Evolutionary conservation across 2,113 vertebrate genomes (phyloP).

Genomic region (Pipra filicauda): DNA sequence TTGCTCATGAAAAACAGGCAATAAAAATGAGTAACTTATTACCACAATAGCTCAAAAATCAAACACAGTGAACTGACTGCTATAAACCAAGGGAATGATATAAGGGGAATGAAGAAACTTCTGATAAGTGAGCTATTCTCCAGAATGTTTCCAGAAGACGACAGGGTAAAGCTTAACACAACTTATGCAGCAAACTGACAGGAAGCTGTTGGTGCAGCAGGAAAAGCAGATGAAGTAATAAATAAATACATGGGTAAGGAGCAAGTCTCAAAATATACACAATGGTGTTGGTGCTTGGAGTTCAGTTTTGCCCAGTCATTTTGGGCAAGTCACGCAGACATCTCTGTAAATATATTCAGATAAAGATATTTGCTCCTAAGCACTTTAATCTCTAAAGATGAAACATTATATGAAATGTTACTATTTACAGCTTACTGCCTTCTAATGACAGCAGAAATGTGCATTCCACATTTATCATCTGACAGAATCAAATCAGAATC

Average conservation of each 20-base stretch:
- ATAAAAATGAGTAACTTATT: constrained; percentile 51
- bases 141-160: background rate
- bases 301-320: background rate
- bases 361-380: background rate
- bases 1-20: constrained; percentile 3
- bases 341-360: background rate
- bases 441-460: background rate
- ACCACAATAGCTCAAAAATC: constrained; percentile 3
- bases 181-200: background rate
- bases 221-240: background rate
- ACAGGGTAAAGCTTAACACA: background rate
- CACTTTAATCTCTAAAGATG: background rate
- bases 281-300: background rate
- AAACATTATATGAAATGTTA: background rate
- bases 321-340: background rate
- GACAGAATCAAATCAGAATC: background rate
- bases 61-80: background rate
- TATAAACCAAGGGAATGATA: background rate
- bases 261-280: background rate
- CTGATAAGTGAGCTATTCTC: background rate
- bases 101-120: background rate
- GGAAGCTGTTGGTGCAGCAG: background rate
- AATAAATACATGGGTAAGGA: background rate
- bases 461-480: background rate
- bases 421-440: background rate